phyloP scores from a whole-genome alignment of 2,797 vertebrate species.

The Aratinga solstitialis region DNA sequence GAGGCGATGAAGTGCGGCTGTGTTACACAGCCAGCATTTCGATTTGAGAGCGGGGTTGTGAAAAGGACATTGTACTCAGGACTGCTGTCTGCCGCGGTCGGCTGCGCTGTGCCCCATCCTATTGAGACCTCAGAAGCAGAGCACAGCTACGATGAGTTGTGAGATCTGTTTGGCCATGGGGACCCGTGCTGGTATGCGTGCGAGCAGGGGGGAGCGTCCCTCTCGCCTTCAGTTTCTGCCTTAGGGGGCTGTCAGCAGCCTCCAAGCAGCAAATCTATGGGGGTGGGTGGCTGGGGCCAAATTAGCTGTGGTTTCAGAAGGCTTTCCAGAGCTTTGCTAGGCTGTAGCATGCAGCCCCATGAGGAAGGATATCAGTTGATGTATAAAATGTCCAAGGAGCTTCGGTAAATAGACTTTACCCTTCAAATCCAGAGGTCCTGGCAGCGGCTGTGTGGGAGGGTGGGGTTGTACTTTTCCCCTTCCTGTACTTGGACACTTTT shows the following conservation, averaged over 20 bases:
- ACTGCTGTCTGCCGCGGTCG: background rate
- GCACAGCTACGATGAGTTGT: conserved; percentile 17
- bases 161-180: background rate
- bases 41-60: background rate
- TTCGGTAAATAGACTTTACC: conserved; percentile 47
- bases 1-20: background rate
- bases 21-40: background rate
- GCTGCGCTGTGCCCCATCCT: background rate
- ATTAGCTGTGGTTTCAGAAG: conserved; percentile 27
- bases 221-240: background rate
- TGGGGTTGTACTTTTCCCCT: conserved; percentile 69
- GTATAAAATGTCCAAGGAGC: conserved; percentile 45
- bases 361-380: conserved; percentile 50
- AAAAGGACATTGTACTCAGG: conserved; percentile 22
- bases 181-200: background rate
- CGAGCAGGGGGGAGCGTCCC: background rate
- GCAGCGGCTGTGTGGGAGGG: conserved; percentile 42
- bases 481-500: conserved; percentile 67
- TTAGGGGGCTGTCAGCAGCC: background rate
- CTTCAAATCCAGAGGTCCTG: conserved; percentile 52
- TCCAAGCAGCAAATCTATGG: background rate
- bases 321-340: conserved; percentile 33
- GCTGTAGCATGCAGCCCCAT: background rate
- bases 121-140: background rate
- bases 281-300: background rate